These are phyloP conservation scores for Pristionchus entomophagus DNA, from an alignment of 2,888 invertebrate species.

Conservation along the genomic window DNA sequence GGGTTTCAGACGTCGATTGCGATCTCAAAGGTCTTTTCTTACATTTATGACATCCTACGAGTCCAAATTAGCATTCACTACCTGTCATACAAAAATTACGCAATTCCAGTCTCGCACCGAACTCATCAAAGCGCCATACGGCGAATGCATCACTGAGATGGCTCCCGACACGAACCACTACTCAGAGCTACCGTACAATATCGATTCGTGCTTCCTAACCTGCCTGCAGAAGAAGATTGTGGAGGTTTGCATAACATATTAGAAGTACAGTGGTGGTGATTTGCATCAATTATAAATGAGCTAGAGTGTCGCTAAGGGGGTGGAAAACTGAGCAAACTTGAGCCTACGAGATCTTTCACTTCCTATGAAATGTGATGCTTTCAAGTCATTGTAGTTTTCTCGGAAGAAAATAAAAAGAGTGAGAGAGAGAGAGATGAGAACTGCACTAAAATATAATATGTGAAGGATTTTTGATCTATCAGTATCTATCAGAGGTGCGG, in stretches of 20 bases:
- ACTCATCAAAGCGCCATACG: conserved; percentile 30
- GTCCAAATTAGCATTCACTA: background rate
- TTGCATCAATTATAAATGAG: background rate
- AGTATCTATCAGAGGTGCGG: conserved; percentile 47
- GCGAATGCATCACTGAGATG: background rate
- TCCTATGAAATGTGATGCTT: too few species aligned
- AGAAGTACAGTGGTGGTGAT: too few species aligned
- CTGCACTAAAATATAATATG: too few species aligned
- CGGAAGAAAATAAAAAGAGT: background rate
- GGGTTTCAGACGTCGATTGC: conserved; percentile 42
- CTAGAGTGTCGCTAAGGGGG: background rate
- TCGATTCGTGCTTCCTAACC: background rate
- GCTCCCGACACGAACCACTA: background rate
- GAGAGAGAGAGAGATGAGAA: too few species aligned
- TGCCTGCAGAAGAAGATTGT: conserved; percentile 27
- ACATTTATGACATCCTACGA: too few species aligned
- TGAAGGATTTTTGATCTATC: too few species aligned
- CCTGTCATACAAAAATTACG: background rate
- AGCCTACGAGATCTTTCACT: too few species aligned
- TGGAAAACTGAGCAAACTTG: too few species aligned
- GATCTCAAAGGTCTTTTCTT: background rate
- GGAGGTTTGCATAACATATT: background rate
- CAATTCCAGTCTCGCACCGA: conserved; percentile 13
- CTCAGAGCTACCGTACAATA: background rate
- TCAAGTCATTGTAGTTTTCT: too few species aligned